Percentiles rank a stretch among this genome's conserved stretches.
Conservation (phyloP, 1,140 invertebrate species). For the Drosophila nannoptera region DNA sequence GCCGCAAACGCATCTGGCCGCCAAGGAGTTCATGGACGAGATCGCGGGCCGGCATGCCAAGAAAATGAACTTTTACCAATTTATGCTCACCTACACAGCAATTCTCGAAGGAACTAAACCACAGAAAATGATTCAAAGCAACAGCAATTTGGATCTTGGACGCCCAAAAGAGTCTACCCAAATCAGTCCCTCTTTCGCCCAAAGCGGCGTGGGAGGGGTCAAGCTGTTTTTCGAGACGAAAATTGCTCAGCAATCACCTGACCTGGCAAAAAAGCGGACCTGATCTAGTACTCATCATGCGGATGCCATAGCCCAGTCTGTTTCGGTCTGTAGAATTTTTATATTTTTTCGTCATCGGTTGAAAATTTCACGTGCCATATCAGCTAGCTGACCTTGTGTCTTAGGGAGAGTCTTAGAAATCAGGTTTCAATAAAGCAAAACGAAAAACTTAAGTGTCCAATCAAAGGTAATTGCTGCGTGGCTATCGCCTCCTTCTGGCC, state of each 20-base stretch:
- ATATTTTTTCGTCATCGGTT: not conserved
- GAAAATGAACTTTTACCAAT: conserved; percentile 41
- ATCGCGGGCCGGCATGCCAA: conserved; percentile 7
- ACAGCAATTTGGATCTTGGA: not conserved
- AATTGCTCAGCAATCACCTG: conserved; percentile 36
- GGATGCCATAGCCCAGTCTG: no score
- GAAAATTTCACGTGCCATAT: conserved; percentile 9
- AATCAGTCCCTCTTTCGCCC: no score
- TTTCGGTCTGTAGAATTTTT: not conserved
- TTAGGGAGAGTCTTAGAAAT: conserved; percentile 46
- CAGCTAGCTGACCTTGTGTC: conserved; percentile 46
- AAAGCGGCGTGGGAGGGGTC: conserved; percentile 45
- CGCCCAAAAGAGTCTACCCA: not conserved
- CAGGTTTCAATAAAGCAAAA: conserved; percentile 59
- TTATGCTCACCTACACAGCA: conserved; percentile 38
- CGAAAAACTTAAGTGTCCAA: conserved; percentile 68
- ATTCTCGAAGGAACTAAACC: conserved; percentile 3
- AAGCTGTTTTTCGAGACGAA: conserved; percentile 55
- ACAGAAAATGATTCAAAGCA: no score
- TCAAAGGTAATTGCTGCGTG: conserved; percentile 67
- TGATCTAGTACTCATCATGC: no score
- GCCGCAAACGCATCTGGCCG: conserved; percentile 54
- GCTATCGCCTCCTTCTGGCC: conserved; percentile 26
- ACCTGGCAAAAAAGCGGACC: not conserved
- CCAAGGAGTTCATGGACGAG: conserved; percentile 41